Base-by-base conservation (phyloP, 2,113 vertebrate species). In the Menura novaehollandiae region DNA sequence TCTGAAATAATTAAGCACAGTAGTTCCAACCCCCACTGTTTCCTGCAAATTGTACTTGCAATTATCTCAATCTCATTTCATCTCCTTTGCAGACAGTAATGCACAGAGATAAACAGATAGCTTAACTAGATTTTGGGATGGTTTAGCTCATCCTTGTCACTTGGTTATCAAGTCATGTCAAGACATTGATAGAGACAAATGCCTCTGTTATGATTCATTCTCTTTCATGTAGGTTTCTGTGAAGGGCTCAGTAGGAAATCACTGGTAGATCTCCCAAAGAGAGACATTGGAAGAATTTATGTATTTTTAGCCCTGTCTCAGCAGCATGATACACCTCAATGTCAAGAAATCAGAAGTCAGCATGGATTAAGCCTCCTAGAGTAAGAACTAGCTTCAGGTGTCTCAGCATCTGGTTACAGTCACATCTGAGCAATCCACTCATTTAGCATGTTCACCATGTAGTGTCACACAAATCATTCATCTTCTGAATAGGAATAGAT, bases 1-100 rank as follows among this genome's bases (percentile, higher is more conserved):
- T 97, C 91, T 95, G 96, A 97, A 97, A 96, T 97, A 97, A 97
- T 96, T 97, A 97, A 89, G 93, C 92, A 85, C 58, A 79, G 96
- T 95, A 87, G 89, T 95, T 97, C 94, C 87, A 95, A 49, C 92
- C 95, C 93, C 93, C 84, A 94, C 87, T 96, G 95, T 95, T 97
- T 82, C 69, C 79, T 97, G 92, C 84, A 96, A 96, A 96, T 91
- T 94, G 87, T 94, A 73, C 95, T 94, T 96, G 94, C 96, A 96
- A 95, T 97, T 97, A 97, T 95, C 92, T 95, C 94, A 95, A 90
- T 97, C 94, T 96, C 79, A 91, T 97, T 97, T 95, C 76, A 88
- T 87, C 94, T 97, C 63, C 80, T 95, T 96, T 88, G 79, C 95
- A 95, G 92, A 80, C 92, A 64, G 76, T 80, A 94, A 87, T 69